phyloP scores from a whole-genome alignment of 2,113 vertebrate species.

The Ranitomeya imitator region DNA sequence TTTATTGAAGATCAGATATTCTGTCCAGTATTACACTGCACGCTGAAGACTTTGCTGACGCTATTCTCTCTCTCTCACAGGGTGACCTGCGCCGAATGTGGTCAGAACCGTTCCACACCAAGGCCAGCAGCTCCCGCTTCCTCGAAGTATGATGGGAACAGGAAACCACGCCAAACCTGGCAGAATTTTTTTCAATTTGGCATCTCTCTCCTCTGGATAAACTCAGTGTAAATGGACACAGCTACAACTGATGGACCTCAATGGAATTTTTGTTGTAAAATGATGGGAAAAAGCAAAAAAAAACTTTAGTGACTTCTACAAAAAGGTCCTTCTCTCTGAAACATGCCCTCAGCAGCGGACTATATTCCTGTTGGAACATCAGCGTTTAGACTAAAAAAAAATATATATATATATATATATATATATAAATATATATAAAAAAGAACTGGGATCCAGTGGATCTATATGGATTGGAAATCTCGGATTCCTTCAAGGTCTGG shows the following conservation, averaged over 20 bases:
- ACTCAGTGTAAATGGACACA: slow-evolving; percentile 67
- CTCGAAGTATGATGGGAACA: slow-evolving; percentile 96
- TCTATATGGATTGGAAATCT: slow-evolving; percentile 16
- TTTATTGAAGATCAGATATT: background rate
- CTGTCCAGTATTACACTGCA: background rate
- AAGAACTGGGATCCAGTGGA: slow-evolving; percentile 1
- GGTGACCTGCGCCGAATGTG: slow-evolving; percentile 98
- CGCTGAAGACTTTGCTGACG: background rate
- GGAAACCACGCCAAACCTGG: slow-evolving; percentile 55
- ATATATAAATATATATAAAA: background rate
- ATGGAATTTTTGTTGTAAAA: slow-evolving; percentile 59
- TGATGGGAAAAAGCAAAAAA: slow-evolving; percentile 55
- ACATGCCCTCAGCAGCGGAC: slow-evolving; percentile 41
- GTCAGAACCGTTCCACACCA: slow-evolving; percentile 98
- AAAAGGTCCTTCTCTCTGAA: slow-evolving; percentile 32
- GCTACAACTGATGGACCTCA: slow-evolving; percentile 63
- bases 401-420: background rate
- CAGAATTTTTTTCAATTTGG: slow-evolving; percentile 62
- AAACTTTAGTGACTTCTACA: slow-evolving; percentile 24
- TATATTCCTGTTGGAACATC: slow-evolving; percentile 55
- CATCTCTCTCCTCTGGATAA: slow-evolving; percentile 68
- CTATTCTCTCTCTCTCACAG: slow-evolving; percentile 64
- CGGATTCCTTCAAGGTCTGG: slow-evolving; percentile 27
- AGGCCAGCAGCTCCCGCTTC: slow-evolving; percentile 94
- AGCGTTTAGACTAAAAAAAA: slow-evolving; percentile 4